Base-by-base conservation (phyloP, 2,113 vertebrate species). In the Beaufortia kweichowensis region DNA sequence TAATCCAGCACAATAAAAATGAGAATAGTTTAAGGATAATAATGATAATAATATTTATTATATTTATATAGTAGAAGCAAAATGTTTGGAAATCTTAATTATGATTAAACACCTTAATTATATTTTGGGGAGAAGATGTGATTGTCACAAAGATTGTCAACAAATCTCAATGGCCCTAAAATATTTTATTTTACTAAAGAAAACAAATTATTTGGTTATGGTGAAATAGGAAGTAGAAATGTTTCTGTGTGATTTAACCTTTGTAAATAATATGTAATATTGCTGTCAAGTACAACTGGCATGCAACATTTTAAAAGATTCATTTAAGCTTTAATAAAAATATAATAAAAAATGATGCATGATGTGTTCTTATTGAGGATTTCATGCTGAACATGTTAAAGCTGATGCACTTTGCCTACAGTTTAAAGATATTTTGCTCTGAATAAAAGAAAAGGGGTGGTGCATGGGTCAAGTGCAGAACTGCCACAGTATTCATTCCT, bases 221-320 rank as follows among this genome's bases (percentile, higher is more conserved):
- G 12, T 46, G 3, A 15, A 19, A 46, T 50, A 14, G 17, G 19
- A 14, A 26, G 10, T 15, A 24, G 19, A 65, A 53, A 21, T 39
- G 24, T 14, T 33, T 43, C 26, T 69, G 24, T 53, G 48, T 8
- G 19, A 21, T 53, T 21, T 8, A 21, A 2, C n/a, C 39, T 70
- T 71, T 84, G 80, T 82, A 78, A 79, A 82, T 80, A 77, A 50
- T 56, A 59, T 77, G 11, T 28, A 68, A 61, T 67, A 26, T 75
- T 80, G 43, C 46, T 56, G 29, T 73, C 26, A 41, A 29, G 62
- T 28, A 48, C 53, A 33, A 71, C 41, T 64, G 12, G 63, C 55
- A 63, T 67, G 3, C 64, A 6, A 11, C 64, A 41, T 77, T 59
- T 26, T 15, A 75, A 53, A 64, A 17, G 2, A 53, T 63, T 72